A percentile compares a stretch with the other conserved stretches of the same genome.
Evolutionary conservation across 92 coral and sea anemone species (phyloP).

Genomic region (Phenganax marumi): DNA sequence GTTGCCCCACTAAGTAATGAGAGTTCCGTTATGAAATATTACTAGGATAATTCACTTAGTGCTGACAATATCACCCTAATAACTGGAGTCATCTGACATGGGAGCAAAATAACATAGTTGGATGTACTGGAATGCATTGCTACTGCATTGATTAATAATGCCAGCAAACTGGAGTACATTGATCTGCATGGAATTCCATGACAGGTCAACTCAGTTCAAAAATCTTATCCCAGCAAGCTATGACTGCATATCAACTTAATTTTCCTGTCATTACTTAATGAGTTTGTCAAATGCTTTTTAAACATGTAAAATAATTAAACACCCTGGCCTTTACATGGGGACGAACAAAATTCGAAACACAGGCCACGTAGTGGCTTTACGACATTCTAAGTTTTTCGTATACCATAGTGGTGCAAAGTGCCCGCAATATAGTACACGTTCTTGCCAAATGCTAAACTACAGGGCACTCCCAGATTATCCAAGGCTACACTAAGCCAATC

Average conservation of each 20-base stretch:
- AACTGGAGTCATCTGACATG: too few relatives aligned
- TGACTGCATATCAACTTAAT: too few relatives aligned
- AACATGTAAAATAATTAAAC: conserved; percentile 5
- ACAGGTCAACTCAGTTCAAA: neutral
- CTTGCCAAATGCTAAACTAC: neutral
- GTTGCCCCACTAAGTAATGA: too few relatives aligned
- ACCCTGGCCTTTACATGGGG: neutral
- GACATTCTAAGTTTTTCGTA: neutral
- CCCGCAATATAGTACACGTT: neutral
- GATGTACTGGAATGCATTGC: too few relatives aligned
- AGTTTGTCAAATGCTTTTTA: neutral
- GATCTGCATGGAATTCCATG: neutral
- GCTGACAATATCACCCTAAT: too few relatives aligned
- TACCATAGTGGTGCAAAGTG: neutral
- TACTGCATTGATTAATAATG: neutral
- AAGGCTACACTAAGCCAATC: neutral
- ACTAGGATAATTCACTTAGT: too few relatives aligned
- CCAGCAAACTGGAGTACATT: neutral
- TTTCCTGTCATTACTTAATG: neutral
- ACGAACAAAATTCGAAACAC: neutral
- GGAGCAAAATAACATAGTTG: too few relatives aligned
- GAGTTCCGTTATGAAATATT: too few relatives aligned
- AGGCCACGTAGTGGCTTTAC: neutral
- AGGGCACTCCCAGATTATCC: conserved; percentile 17
- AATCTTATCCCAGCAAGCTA: neutral